Evolutionary conservation across 2,113 vertebrate species (phyloP).

Genomic region (Ivindomyrus marchei): DNA sequence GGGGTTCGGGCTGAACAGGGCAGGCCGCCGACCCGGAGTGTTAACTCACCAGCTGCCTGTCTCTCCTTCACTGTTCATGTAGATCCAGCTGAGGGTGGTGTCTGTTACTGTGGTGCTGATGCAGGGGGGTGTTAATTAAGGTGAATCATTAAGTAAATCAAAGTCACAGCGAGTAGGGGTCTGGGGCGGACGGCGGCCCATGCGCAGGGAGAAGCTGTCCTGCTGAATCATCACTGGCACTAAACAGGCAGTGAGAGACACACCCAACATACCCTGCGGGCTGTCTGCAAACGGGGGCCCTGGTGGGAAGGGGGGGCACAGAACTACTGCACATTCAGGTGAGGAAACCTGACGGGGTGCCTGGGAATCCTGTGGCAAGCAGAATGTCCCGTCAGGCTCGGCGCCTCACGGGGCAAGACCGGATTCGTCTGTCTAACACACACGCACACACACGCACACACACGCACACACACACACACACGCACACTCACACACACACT

Average conservation of each 20-base stretch:
- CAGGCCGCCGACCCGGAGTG: neutral
- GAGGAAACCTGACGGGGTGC: constrained; percentile 60
- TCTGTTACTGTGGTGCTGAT: neutral
- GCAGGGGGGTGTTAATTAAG: neutral
- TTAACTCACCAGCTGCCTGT: neutral
- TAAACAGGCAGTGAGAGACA: neutral
- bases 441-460: neutral
- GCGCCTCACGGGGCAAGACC: neutral
- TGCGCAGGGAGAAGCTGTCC: neutral
- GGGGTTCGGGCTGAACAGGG: neutral
- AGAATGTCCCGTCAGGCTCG: neutral
- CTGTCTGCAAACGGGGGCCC: neutral
- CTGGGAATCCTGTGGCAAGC: constrained; percentile 43
- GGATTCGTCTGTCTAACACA: neutral
- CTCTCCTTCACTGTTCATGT: neutral
- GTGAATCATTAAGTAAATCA: neutral
- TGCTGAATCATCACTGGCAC: neutral
- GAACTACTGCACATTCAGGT: constrained; percentile 44
- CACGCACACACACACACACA: neutral
- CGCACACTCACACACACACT: neutral
- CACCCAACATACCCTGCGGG: neutral
- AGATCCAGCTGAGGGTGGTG: neutral
- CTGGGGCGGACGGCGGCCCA: neutral
- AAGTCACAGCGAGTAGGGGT: neutral
- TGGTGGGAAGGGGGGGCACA: constrained; percentile 19